These are phyloP conservation scores for Thymelicus sylvestris DNA, from an alignment of 2,888 invertebrate genomes.

Conservation along the genomic window DNA sequence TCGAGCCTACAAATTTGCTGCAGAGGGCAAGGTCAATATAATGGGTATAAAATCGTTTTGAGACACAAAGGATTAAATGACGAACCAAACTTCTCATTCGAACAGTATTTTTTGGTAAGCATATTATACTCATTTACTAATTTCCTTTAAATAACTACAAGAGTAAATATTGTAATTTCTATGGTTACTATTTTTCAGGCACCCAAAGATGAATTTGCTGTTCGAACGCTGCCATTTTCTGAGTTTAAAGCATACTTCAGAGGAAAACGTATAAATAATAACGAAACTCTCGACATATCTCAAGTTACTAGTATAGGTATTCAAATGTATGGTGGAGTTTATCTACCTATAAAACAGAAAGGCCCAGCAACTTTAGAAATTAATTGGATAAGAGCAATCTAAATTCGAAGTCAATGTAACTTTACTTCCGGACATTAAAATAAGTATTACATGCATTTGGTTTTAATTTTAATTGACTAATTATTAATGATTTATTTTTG, in stretches of 20 bases:
- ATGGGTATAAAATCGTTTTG: constrained; percentile 85
- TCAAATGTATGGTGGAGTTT: constrained; percentile 88
- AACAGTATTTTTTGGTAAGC: constrained; percentile 83
- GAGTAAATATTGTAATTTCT: too few relatives aligned
- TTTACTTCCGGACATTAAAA: background rate
- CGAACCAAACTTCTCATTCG: constrained; percentile 85
- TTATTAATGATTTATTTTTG: too few relatives aligned
- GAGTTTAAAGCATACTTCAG: constrained; percentile 87
- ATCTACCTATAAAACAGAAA: constrained; percentile 85
- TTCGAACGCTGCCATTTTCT: constrained; percentile 78
- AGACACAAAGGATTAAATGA: constrained; percentile 83
- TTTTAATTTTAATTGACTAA: background rate
- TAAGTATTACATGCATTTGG: background rate
- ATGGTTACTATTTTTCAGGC: constrained; percentile 64
- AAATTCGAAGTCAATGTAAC: constrained; percentile 37
- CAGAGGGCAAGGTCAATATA: constrained; percentile 85
- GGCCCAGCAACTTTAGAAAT: constrained; percentile 87
- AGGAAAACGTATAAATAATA: constrained; percentile 82
- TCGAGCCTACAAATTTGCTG: constrained; percentile 80
- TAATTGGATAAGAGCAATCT: constrained; percentile 82
- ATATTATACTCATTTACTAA: constrained; percentile 48
- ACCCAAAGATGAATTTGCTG: constrained; percentile 81
- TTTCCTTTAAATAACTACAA: too few relatives aligned
- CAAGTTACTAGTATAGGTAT: constrained; percentile 86
- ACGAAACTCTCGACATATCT: constrained; percentile 82